These are phyloP conservation scores for Ochropacha duplaris DNA, from an alignment of 2,888 invertebrate species.

Conservation along the genomic window DNA sequence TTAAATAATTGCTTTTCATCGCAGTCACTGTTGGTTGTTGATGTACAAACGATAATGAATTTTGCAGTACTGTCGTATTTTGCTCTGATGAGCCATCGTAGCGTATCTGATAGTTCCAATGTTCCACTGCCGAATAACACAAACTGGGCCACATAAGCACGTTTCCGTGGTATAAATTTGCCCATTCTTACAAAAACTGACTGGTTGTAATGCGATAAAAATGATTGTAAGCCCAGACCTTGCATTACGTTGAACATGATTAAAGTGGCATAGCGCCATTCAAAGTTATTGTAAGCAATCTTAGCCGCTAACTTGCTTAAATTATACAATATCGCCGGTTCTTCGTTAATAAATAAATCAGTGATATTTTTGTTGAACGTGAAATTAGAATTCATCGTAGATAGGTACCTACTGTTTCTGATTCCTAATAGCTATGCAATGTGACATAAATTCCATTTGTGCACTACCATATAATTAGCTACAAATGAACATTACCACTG, in stretches of 20 bases:
- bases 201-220: constrained; percentile 43
- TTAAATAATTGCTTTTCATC: constrained; percentile 44
- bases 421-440: background rate
- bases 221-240: constrained; percentile 39
- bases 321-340: constrained; percentile 25
- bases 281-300: constrained; percentile 56
- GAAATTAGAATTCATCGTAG: constrained; percentile 14
- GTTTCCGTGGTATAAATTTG: constrained; percentile 28
- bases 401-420: constrained; percentile 7
- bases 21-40: constrained; percentile 34
- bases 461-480: background rate
- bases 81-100: constrained; percentile 37
- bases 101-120: constrained; percentile 36
- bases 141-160: constrained; percentile 38
- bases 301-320: constrained; percentile 52
- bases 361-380: constrained; percentile 15
- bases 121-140: constrained; percentile 48
- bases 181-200: constrained; percentile 43
- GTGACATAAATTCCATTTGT: background rate
- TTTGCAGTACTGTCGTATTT: constrained; percentile 51
- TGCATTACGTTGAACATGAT: constrained; percentile 43
- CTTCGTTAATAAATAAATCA: constrained; percentile 22
- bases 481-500: background rate
- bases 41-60: constrained; percentile 48
- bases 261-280: constrained; percentile 56